Percentiles rank a stretch among this genome's conserved stretches.
These are phyloP conservation scores for Plusia festucae DNA, from an alignment of 2,888 invertebrate species.

Conservation along the genomic window DNA sequence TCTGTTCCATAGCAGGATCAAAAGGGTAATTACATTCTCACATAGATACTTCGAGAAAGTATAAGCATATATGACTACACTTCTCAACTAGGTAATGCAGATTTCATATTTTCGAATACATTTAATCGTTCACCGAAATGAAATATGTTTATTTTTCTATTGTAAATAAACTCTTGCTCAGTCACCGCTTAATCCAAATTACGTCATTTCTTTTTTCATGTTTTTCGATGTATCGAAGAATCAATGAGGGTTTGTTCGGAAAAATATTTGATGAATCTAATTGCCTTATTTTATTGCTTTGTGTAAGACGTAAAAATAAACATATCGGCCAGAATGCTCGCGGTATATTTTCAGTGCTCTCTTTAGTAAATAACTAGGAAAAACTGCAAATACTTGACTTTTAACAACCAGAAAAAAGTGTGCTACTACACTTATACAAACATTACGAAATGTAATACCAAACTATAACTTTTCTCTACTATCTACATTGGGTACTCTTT, in stretches of 20 bases:
- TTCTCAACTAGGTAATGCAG: no score
- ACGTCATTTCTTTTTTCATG: background rate
- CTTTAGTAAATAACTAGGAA: background rate
- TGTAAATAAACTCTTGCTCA: background rate
- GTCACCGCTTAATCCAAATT: background rate
- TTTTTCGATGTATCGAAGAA: background rate
- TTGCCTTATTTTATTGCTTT: constrained; percentile 5
- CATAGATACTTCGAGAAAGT: no score
- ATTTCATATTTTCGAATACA: no score
- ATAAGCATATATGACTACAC: no score
- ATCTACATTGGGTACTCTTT: no score
- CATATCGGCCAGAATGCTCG: background rate
- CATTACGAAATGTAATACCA: no score
- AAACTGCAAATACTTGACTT: background rate
- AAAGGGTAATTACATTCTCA: no score
- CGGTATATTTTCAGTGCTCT: background rate
- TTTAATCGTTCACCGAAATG: no score
- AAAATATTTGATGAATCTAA: background rate
- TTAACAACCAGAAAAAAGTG: background rate
- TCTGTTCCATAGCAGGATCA: no score
- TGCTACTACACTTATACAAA: no score
- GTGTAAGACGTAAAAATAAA: background rate
- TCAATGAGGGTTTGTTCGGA: background rate
- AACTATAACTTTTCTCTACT: no score
- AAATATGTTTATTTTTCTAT: background rate